Conservation (phyloP, 2,797 vertebrate species). For the Macrochelys suwanniensis region DNA sequence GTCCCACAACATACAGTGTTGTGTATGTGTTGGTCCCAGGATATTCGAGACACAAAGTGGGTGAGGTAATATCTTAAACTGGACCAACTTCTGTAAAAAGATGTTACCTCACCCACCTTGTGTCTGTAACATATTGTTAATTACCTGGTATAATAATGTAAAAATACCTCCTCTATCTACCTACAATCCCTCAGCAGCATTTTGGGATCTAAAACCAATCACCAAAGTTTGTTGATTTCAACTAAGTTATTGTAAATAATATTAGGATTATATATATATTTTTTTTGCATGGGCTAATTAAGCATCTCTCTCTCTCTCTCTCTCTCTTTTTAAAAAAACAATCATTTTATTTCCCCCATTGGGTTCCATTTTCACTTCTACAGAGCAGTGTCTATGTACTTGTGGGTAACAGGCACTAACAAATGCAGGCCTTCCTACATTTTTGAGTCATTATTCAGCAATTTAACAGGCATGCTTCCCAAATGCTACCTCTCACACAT, state of each 20-base stretch:
- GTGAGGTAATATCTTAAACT: neutral
- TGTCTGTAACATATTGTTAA: conserved; percentile 52
- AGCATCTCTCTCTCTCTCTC: neutral
- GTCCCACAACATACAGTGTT: too few relatives aligned
- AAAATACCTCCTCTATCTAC: conserved; percentile 35
- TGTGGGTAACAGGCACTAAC: neutral
- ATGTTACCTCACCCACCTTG: neutral
- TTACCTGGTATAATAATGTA: conserved; percentile 28
- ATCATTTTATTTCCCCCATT: neutral
- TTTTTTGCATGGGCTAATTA: neutral
- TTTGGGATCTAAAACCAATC: conserved; percentile 1
- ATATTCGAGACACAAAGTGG: neutral
- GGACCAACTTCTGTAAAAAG: neutral
- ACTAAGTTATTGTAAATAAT: conserved; percentile 8
- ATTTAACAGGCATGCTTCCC: neutral
- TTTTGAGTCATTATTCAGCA: neutral
- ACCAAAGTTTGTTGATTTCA: conserved; percentile 64
- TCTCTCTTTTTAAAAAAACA: too few relatives aligned
- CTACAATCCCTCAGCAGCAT: neutral
- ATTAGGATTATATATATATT: neutral
- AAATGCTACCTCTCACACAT: neutral
- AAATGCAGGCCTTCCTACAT: neutral
- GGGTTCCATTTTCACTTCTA: neutral
- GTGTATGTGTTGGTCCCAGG: too few relatives aligned
- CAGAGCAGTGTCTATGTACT: neutral